phyloP scores from a whole-genome alignment of 2,113 vertebrate genomes.

The Pterocles orientalis region DNA sequence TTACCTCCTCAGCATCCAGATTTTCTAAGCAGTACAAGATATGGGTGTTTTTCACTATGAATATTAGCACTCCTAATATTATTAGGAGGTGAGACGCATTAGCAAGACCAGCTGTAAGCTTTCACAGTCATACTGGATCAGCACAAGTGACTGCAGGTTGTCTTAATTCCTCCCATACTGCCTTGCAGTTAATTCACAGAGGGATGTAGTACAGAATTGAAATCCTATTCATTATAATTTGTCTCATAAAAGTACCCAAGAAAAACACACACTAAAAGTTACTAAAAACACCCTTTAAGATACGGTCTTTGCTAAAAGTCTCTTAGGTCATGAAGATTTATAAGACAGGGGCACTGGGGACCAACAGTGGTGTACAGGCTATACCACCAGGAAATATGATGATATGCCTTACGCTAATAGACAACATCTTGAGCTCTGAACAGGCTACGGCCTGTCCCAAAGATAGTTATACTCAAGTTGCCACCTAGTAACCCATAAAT shows the following conservation, averaged over 20 bases:
- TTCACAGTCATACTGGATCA: neutral
- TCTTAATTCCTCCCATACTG: neutral
- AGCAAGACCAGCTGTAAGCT: neutral
- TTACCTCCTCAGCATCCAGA: neutral
- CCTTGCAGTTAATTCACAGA: neutral
- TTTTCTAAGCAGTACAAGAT: neutral
- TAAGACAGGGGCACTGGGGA: neutral
- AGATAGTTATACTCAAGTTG: neutral
- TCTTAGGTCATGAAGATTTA: neutral
- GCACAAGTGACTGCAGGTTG: neutral
- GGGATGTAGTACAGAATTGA: neutral
- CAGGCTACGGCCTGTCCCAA: neutral
- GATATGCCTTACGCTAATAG: neutral
- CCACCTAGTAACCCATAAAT: neutral
- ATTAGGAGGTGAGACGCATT: neutral
- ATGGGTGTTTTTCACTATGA: neutral
- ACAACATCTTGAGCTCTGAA: neutral
- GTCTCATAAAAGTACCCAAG: neutral
- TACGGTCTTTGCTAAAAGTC: neutral
- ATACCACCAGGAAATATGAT: neutral
- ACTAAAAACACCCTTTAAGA: neutral
- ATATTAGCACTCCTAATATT: neutral
- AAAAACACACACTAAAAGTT: neutral
- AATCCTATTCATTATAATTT: neutral
- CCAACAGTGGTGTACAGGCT: neutral